Evolutionary conservation across 1,140 invertebrate genomes (phyloP).

Genomic region (Drosophila teissieri): DNA sequence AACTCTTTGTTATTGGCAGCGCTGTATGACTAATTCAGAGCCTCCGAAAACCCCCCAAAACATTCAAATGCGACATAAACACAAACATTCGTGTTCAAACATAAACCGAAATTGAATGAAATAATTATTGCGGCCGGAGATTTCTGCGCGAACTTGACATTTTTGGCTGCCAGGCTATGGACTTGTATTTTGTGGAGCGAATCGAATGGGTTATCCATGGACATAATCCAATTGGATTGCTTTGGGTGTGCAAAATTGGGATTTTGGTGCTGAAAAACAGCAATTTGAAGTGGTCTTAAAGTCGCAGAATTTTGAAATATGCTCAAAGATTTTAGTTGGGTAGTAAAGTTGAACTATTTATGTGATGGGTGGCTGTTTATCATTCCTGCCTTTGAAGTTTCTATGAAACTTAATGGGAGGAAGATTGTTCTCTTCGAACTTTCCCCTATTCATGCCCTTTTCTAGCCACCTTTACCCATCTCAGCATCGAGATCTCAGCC

Average conservation of each 20-base stretch:
- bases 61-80: slow-evolving; percentile 51
- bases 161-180: slow-evolving; percentile 21
- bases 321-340: too few relatives aligned
- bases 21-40: slow-evolving; percentile 61
- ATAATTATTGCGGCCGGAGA: slow-evolving; percentile 67
- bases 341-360: too few relatives aligned
- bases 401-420: too few relatives aligned
- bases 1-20: slow-evolving; percentile 38
- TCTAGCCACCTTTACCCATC: background rate
- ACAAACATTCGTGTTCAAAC: slow-evolving; percentile 69
- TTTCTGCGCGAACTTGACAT: slow-evolving; percentile 73
- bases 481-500: slow-evolving; percentile 23
- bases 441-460: slow-evolving; percentile 6
- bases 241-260: slow-evolving; percentile 13
- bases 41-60: background rate
- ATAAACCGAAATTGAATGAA: slow-evolving; percentile 76
- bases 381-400: too few relatives aligned
- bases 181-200: slow-evolving; percentile 20
- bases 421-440: slow-evolving; percentile 4
- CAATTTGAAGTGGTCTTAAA: slow-evolving; percentile 1
- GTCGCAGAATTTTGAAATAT: background rate
- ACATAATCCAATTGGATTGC: slow-evolving; percentile 51
- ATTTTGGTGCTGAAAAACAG: slow-evolving; percentile 26
- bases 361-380: too few relatives aligned
- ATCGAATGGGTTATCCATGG: slow-evolving; percentile 25